Base-by-base conservation (phyloP, 2,113 vertebrate species). In the Rhagologus leucostigma region DNA sequence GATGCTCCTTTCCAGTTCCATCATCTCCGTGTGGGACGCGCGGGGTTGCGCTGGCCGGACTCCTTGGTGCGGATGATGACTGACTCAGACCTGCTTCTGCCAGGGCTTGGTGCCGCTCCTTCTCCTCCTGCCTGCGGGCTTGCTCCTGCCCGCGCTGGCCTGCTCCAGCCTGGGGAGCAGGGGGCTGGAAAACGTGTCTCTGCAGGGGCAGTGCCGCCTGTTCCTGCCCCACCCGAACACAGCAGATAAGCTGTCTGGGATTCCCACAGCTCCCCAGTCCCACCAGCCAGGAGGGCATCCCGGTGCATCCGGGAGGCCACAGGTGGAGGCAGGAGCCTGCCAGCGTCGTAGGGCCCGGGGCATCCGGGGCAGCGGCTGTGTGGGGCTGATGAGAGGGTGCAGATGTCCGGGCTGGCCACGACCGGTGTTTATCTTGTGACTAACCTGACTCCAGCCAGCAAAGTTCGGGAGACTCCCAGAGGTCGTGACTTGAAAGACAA, bases 391-490 rank as follows among this genome's bases (percentile, higher is more conserved):
- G 41, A 63, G 50, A 47, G 44, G 46, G 8, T 7, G 50, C 93
- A 89, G 89, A 87, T 56, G 92, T 18, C 4, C 52, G 57, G 50
- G 78, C 89, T 82, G 96, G 75, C 73, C 63, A 0, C 67, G 24
- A 30, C 20, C 30, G 13, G 17, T 73, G 75, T 73, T 94, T 68
- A 2, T 86, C 93, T 78, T 89, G 64, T 94, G 92, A 95, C 81
- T 97, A 33, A 88, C 71, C 86, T 37, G 32, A 47, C 47, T 93
- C 71, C 76, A 74, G 87, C 87, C 93, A 62, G 68, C 63, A 41
- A 65, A 46, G 33, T 56, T 63, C 69, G 90, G 94, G 95, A 96
- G 87, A 26, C 75, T 95, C 91, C 87, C 93, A 95, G 87, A 97
- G 93, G 86, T 95, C 16, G 2, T 1, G 68, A 89, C 83, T 89